These are phyloP conservation scores for Palythoa caribaeorum DNA, from an alignment of 92 coral and sea anemone species.

Conservation along the genomic window DNA sequence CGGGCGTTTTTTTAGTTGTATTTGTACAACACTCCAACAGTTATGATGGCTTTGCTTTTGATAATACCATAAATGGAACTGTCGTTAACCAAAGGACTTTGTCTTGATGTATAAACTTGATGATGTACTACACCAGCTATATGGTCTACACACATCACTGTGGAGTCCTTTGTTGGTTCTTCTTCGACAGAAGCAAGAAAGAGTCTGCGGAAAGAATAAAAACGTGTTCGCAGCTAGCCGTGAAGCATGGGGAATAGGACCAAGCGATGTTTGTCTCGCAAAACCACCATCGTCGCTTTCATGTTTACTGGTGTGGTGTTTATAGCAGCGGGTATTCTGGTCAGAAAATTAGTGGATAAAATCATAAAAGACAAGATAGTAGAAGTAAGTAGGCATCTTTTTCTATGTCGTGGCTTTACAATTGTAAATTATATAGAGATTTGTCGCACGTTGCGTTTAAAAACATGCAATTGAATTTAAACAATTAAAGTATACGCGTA, in stretches of 20 bases:
- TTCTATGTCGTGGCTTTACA: background rate
- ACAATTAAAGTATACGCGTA: too few relatives aligned
- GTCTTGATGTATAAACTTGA: background rate
- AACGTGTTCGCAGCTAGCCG: background rate
- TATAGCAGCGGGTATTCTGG: constrained; percentile 19
- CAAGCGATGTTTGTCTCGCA: background rate
- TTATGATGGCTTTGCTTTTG: background rate
- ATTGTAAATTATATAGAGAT: background rate
- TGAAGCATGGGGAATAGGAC: background rate
- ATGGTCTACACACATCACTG: background rate
- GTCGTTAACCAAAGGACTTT: background rate
- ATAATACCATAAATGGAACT: constrained; percentile 24
- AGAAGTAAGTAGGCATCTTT: background rate
- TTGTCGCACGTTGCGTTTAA: background rate
- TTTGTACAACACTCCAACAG: background rate
- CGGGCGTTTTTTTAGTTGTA: background rate
- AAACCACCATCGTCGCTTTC: constrained; percentile 13
- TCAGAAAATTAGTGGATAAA: constrained; percentile 8
- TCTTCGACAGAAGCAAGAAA: background rate
- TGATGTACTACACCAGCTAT: background rate
- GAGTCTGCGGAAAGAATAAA: background rate
- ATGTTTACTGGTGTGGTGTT: constrained; percentile 9
- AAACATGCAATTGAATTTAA: background rate
- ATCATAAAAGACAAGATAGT: constrained; percentile 15
- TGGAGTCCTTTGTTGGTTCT: background rate